These are phyloP conservation scores for Steinernema khuongi DNA, from an alignment of 1,140 invertebrate genomes.

Conservation along the genomic window DNA sequence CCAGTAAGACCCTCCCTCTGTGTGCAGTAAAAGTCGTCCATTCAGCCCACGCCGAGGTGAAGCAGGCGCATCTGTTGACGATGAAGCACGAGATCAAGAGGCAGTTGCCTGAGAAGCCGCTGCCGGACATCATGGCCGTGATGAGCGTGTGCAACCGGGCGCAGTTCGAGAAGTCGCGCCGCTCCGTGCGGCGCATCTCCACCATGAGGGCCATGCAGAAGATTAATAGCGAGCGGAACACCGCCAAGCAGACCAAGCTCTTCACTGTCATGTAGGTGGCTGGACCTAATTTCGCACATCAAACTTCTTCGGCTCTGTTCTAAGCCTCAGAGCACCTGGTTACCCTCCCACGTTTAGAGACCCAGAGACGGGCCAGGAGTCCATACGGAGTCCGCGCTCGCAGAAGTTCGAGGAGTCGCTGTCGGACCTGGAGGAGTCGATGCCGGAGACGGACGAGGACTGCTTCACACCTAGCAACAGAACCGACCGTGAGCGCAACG, in stretches of 20 bases:
- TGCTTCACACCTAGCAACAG: neutral
- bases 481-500: constrained; percentile 20
- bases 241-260: constrained; percentile 44
- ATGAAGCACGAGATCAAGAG: constrained; percentile 37
- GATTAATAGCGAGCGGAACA: constrained; percentile 34
- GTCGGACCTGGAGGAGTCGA: constrained; percentile 25
- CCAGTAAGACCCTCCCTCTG: constrained; percentile 18
- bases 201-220: constrained; percentile 48
- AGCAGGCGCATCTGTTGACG: constrained; percentile 38
- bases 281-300: neutral
- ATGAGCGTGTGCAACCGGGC: constrained; percentile 57
- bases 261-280: constrained; percentile 55
- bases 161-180: constrained; percentile 36
- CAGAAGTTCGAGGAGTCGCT: neutral
- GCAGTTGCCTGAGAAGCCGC: constrained; percentile 46
- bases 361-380: constrained; percentile 35
- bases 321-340: neutral
- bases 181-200: constrained; percentile 45
- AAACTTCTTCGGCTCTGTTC: neutral
- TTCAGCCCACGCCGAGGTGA: constrained; percentile 43
- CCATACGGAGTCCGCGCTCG: constrained; percentile 40
- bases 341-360: constrained; percentile 29
- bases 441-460: constrained; percentile 23
- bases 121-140: constrained; percentile 53
- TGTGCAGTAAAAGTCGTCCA: constrained; percentile 18